Conservation (phyloP, 2,888 invertebrate genomes). For the Lepetodrilus schrolli region DNA sequence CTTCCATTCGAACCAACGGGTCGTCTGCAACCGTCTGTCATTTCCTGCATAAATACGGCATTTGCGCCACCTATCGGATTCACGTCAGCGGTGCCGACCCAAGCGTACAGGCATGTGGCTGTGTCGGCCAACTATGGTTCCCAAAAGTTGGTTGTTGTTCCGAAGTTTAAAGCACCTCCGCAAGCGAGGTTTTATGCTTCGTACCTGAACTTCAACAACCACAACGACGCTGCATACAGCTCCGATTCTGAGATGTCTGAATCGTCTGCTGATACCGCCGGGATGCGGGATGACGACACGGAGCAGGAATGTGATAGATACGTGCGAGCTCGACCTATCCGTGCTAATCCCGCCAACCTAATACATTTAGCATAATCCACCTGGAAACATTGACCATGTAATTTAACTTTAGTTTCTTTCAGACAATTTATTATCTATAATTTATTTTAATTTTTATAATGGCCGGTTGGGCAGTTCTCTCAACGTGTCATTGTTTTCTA, state of each 20-base stretch:
- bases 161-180: background rate
- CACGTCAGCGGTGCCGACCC: background rate
- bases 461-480: no score
- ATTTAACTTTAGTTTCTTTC: no score
- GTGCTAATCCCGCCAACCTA: constrained; percentile 29
- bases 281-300: background rate
- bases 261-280: background rate
- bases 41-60: background rate
- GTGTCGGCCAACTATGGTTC: background rate
- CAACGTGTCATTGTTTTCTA: no score
- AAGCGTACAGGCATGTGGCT: background rate
- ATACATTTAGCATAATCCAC: constrained; percentile 17
- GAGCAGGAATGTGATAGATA: background rate
- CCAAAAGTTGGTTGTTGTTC: background rate
- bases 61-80: constrained; percentile 2
- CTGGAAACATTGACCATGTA: no score
- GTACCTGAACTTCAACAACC: constrained; percentile 13
- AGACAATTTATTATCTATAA: no score
- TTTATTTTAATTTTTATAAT: no score
- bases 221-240: constrained; percentile 8
- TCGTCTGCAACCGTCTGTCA: constrained; percentile 4
- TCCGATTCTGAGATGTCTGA: background rate
- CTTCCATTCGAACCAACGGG: background rate
- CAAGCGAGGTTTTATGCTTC: background rate
- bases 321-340: constrained; percentile 22